Conservation (phyloP, 2,797 vertebrate species). For the Ciconia nigra region DNA sequence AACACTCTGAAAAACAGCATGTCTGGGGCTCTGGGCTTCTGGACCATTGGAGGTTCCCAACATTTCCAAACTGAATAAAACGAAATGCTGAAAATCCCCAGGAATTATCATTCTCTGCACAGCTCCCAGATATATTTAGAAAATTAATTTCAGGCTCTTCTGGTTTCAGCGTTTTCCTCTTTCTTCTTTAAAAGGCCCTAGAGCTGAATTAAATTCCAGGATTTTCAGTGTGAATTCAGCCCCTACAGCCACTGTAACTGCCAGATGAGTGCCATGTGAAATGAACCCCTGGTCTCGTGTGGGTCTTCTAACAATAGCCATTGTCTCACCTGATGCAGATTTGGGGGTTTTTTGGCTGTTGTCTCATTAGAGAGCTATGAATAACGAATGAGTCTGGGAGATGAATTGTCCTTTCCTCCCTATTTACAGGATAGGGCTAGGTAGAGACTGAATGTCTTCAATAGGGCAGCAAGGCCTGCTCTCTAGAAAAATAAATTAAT, state of each 20-base stretch:
- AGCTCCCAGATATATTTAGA: slow-evolving; percentile 15
- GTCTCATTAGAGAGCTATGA: background rate
- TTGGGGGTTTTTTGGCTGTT: background rate
- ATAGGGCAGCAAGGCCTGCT: background rate
- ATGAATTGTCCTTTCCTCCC: background rate
- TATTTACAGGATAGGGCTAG: background rate
- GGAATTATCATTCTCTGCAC: background rate
- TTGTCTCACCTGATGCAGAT: background rate
- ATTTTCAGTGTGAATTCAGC: background rate
- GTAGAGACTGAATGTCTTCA: background rate
- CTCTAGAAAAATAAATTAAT: background rate
- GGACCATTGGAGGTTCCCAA: background rate
- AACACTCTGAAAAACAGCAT: rapidly evolving
- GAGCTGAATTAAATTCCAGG: background rate
- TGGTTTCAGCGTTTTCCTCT: background rate
- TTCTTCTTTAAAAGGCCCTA: background rate
- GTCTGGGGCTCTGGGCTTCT: background rate
- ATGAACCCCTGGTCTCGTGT: background rate
- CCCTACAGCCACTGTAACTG: background rate
- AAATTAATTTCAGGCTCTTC: slow-evolving; percentile 53
- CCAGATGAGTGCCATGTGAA: background rate
- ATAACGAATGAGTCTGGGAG: background rate
- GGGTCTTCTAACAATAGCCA: background rate
- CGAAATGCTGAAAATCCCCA: background rate
- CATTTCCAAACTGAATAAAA: background rate